These are phyloP conservation scores for Drosophila aldrichi DNA, from an alignment of 2,888 invertebrate species.

Conservation along the genomic window DNA sequence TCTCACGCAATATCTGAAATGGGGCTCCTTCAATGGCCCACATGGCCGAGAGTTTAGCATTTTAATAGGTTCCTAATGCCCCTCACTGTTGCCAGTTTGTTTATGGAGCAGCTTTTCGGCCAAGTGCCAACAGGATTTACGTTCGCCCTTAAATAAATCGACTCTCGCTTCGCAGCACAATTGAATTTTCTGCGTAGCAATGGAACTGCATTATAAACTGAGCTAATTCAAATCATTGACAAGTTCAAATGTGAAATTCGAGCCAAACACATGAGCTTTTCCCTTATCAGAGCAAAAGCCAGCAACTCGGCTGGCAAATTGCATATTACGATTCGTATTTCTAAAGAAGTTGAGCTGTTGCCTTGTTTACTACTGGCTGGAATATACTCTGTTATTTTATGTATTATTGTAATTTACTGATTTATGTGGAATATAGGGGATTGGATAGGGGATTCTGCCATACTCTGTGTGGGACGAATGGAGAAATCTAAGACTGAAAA, in stretches of 20 bases:
- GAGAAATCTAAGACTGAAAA: no score
- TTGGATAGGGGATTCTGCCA: no score
- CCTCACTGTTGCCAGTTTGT: slow-evolving; percentile 36
- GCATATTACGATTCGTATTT: neutral
- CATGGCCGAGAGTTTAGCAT: slow-evolving; percentile 62
- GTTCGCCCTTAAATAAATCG: neutral
- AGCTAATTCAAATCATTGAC: neutral
- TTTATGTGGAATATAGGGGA: neutral
- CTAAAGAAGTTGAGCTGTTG: neutral
- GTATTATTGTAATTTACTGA: no score
- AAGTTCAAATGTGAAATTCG: neutral
- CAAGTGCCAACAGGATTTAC: slow-evolving; percentile 2
- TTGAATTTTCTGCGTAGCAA: neutral
- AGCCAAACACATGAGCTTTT: neutral
- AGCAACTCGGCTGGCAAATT: neutral
- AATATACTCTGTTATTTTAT: neutral
- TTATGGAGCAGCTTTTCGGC: slow-evolving; percentile 22
- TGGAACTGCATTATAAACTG: slow-evolving; percentile 12
- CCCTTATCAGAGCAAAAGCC: neutral
- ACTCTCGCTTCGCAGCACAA: neutral
- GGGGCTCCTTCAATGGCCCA: slow-evolving; percentile 8
- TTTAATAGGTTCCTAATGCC: slow-evolving; percentile 65
- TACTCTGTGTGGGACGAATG: no score
- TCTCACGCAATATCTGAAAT: slow-evolving; percentile 34
- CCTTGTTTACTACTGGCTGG: neutral